Percentiles rank a stretch among this genome's conserved stretches.
Conservation (phyloP, 2,888 invertebrate genomes). For the Deilephila elpenor region DNA sequence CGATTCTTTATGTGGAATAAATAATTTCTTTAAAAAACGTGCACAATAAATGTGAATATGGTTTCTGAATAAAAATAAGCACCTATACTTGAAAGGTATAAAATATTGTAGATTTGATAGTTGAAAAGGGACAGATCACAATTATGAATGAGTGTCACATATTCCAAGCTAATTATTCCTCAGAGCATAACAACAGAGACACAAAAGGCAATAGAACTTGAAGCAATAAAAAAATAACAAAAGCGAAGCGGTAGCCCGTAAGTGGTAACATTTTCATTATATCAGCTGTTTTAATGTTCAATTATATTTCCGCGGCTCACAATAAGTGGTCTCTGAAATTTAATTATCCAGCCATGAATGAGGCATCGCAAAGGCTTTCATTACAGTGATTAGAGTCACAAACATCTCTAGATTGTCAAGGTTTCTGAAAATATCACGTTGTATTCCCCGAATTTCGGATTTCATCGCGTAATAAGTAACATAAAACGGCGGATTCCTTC, state of each 20-base stretch:
- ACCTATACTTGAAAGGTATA: too few relatives aligned
- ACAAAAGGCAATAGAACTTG: not conserved
- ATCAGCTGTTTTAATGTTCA: conserved; percentile 48
- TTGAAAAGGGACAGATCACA: too few relatives aligned
- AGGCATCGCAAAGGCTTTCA: conserved; percentile 51
- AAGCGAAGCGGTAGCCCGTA: conserved; percentile 31
- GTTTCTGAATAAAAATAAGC: too few relatives aligned
- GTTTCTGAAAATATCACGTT: conserved; percentile 22
- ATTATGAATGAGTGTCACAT: not conserved
- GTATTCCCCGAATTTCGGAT: conserved; percentile 3
- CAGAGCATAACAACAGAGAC: not conserved
- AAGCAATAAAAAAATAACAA: not conserved
- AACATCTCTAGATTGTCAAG: conserved; percentile 41
- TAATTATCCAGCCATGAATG: conserved; percentile 51
- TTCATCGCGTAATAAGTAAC: conserved; percentile 1
- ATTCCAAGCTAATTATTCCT: not conserved
- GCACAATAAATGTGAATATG: not conserved
- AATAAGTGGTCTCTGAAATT: conserved; percentile 53
- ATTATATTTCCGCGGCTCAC: conserved; percentile 47
- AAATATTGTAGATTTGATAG: too few relatives aligned
- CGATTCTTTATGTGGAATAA: too few relatives aligned
- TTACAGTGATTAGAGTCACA: conserved; percentile 48
- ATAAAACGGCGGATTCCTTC: not conserved
- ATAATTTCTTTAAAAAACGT: not conserved
- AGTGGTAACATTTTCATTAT: conserved; percentile 25